Evolutionary conservation across 2,797 vertebrate genomes (phyloP), one percentile per base, ranked within the genome.

Genomic region (Ctenochaetus hawaiiensis): DNA sequence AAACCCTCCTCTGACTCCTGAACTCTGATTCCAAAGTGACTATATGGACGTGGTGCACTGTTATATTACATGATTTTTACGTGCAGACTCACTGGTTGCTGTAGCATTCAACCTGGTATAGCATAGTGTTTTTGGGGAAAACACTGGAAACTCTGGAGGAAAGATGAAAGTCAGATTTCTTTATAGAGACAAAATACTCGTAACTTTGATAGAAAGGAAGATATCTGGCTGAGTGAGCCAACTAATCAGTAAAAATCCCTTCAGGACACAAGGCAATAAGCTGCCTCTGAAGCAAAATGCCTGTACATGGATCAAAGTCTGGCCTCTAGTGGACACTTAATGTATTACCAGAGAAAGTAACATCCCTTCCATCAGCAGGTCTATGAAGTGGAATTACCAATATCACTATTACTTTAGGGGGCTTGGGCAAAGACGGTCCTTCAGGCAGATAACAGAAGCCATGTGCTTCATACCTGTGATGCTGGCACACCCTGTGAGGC

Each of bases 401-500:
- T 4, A 30, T 30, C 41, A 37, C 20, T 34, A 57, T 43, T 12
- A 52, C 7, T 16, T 49, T 18, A 14, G 1, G 18, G 18, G 7
- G 2, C 4, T 1, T n/a, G 23, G 2, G 20, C 3, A 37, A 43
- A 49, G 8, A 22, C 0, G 14, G 16, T 23, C 23, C 16, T 54
- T n/a, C 12, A 34, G 37, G 34, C 4, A 22, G 58, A 49, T 26
- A 11, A 59, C 66, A 60, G 39, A 0, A 52, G 51, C 44, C 14
- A 13, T 18, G 30, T 64, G 13, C 6, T 14, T 66, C 12, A 12
- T 51, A 91, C 80, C 72, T 70, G 82, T 51, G 87, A 90, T 10
- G 81, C 72, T 1, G 90, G 90, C 49, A 65, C 90, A 65, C 92
- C 90, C 49, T 91, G 83, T 69, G 94, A 93, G 86, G 93, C 89